Conservation (phyloP, 2,113 vertebrate species). For the Laticauda colubrina region DNA sequence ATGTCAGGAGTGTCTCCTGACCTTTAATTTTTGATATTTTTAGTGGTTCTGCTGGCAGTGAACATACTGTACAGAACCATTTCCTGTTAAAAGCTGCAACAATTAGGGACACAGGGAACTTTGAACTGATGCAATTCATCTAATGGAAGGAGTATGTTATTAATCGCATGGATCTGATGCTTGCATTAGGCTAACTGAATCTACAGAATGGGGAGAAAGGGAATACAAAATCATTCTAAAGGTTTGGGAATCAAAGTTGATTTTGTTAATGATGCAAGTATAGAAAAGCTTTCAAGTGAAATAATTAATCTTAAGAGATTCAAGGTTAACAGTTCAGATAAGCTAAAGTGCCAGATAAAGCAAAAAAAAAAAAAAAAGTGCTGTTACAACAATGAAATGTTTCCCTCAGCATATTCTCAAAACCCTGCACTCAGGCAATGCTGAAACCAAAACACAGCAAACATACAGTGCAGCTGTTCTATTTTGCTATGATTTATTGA, state of each 20-base stretch:
- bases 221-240: constrained; percentile 16
- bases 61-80: neutral
- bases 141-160: constrained; percentile 18
- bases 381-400: neutral
- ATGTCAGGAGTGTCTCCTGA: neutral
- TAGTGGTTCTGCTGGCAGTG: neutral
- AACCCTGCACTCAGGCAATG: neutral
- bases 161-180: neutral
- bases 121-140: neutral
- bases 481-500: neutral
- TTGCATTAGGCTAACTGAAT: constrained; percentile 27
- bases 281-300: constrained; percentile 26
- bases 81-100: neutral
- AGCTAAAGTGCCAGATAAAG: fast-evolving
- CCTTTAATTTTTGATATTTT: constrained; percentile 5
- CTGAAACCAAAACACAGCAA: neutral
- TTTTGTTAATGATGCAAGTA: neutral
- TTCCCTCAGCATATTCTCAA: neutral
- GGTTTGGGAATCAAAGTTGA: constrained; percentile 1
- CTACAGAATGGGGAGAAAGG: neutral
- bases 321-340: neutral
- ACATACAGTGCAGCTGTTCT: neutral
- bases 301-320: neutral
- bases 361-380: neutral
- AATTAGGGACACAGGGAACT: neutral